Evolutionary conservation across 2,113 vertebrate species (phyloP), one percentile per base, ranked within the genome.

Genomic region (Typhlomys cinereus): DNA sequence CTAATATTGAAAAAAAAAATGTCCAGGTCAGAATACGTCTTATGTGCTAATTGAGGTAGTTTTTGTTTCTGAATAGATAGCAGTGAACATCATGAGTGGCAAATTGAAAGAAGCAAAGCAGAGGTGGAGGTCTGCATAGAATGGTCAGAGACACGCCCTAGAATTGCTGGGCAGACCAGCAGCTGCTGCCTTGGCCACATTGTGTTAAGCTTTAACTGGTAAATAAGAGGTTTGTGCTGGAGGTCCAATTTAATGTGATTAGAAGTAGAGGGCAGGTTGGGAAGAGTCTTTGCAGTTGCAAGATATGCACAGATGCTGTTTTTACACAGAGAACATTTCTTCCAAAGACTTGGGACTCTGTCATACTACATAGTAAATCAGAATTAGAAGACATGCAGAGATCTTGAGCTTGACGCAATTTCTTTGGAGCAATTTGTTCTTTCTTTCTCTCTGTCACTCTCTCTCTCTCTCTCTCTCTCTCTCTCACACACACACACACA

Each of bases 231-330:
- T 67, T 71, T 13, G 41, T 15, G 76, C 52, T 50, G 12, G 41
- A 54, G 27, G 59, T 21, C 14, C 17, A 52, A 59, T 34, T 52
- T 5, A 50, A 36, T 54, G 9, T 6, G 54, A 31, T 79, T 59
- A 17, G 41, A 81, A 50, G 21, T 31, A 50, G 27, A 75, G 1
- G 12, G 7, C 46, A 15, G 21, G 9, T 0, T 0, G 0, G 17
- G 27, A 59, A 29, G 0, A 8, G 2, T 23, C 39, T 52, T 15
- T 50, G 18, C 2, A 34, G 7, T 23, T 17, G 27, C 2, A 8
- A 15, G 10, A 44, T 34, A 80, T 83, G 75, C 5, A 17, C 4
- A n/a, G 2, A 3, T 21, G 7, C 48, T 80, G 0, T 81, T 84
- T 81, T 9, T 14, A 12, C 3, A 8, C 39, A 21, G 11, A 15